Evolutionary conservation across 2,888 invertebrate genomes (phyloP), one percentile per base, ranked within the genome.

Genomic region (Masnerella sp.): DNA sequence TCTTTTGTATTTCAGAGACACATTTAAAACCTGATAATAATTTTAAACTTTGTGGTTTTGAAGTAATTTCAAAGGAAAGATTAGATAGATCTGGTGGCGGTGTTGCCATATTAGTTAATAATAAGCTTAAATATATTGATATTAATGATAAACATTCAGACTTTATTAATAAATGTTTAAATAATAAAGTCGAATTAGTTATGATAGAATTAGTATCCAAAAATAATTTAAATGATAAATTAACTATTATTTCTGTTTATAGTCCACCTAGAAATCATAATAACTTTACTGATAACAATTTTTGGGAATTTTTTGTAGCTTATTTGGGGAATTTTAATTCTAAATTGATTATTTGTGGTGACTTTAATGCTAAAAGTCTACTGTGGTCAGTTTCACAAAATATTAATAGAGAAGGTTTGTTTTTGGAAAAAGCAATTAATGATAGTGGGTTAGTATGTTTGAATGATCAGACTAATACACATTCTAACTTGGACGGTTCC

Each of bases 151-250:
- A 36, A 22, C 36, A 36, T 51, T 2, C 11, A 5, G 8, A 18
- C 22, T 51, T 51, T 36, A 36, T 51, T 9, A 12, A 5, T 2
- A 9, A 12, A 14, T 51, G 36, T 22, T 20, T 2, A 5, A 5
- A 51, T 14, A 51, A 51, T 36, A 51, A 51, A 51, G 36, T 34
- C 12, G 51, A 51, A 51, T 8, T 51, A 2, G 51, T 51, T 12
- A 1, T 51, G 11, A 1, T 20, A 5, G 51, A 51, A 36, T 0
- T 51, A 2, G 22, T 9, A 2, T 22, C 34, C 3, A 36, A 51
- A 9, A 12, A 4, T 7, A n/a, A 8, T 14, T 14, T 15, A 3
- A 12, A 12, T n/a, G 11, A 38, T 3, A 14, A 5, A 8, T 5
- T 47, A 12, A 36, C 8, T 20, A 20, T 51, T 7, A 11, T 51